phyloP scores from a whole-genome alignment of 2,113 vertebrate genomes.

The Oryzias melastigma region DNA sequence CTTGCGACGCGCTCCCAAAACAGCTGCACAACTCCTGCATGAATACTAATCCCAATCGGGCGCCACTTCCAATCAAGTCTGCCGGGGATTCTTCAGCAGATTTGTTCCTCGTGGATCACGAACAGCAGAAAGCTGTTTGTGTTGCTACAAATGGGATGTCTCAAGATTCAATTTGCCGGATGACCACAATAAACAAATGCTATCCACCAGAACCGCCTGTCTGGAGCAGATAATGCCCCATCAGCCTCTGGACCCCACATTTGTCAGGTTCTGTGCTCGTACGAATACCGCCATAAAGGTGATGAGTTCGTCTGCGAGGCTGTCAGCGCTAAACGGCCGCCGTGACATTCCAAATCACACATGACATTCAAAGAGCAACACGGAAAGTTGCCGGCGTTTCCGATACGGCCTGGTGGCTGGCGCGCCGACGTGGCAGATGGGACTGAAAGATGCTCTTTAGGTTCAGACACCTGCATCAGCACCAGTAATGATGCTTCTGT shows the following conservation, averaged over 20 bases:
- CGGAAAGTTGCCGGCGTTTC: conserved; percentile 32
- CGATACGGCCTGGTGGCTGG: no score
- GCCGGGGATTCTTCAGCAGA: background rate
- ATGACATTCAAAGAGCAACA: conserved; percentile 40
- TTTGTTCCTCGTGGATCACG: background rate
- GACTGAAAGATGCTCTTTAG: conserved; percentile 58
- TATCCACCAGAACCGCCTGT: conserved; percentile 48
- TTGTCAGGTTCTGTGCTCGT: no score
- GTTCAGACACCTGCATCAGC: conserved; percentile 29
- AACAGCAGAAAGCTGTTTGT: conserved; percentile 11
- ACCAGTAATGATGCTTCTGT: conserved; percentile 24
- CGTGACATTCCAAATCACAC: conserved; percentile 36
- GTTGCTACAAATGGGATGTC: no score
- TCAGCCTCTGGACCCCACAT: conserved; percentile 33
- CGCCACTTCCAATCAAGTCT: conserved; percentile 30
- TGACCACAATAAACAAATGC: conserved; percentile 8
- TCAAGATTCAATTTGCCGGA: conserved; percentile 26
- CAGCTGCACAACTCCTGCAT: conserved; percentile 21
- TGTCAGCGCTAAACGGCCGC: conserved; percentile 27
- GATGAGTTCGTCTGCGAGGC: conserved; percentile 33
- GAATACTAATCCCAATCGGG: conserved; percentile 36
- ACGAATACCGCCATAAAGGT: conserved; percentile 23
- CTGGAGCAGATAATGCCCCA: conserved; percentile 55
- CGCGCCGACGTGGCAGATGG: conserved; percentile 4
- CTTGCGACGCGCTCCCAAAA: conserved; percentile 8